phyloP scores from a whole-genome alignment of 2,113 vertebrate genomes.

The Stigmatopora nigra region DNA sequence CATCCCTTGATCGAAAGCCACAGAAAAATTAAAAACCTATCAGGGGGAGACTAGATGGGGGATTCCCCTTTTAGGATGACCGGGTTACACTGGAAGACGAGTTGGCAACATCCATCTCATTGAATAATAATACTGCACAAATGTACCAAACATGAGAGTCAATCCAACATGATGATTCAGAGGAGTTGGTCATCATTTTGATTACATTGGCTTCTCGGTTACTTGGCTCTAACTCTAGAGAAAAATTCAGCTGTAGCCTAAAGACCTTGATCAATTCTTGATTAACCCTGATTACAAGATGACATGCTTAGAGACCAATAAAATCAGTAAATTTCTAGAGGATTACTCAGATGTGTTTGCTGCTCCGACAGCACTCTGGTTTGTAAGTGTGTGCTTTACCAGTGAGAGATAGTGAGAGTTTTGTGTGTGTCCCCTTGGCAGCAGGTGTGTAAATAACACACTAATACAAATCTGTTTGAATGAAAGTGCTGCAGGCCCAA shows the following conservation, averaged over 20 bases:
- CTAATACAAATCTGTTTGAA: conserved; percentile 50
- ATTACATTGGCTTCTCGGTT: background rate
- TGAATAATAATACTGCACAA: no score
- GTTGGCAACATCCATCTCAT: no score
- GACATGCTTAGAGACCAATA: conserved; percentile 7
- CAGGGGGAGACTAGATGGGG: no score
- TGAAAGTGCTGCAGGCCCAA: conserved; percentile 46
- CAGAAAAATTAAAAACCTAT: no score
- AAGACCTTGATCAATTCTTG: conserved; percentile 32
- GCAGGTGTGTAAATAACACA: conserved; percentile 64
- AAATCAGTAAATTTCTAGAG: conserved; percentile 13
- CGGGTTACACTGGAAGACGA: no score
- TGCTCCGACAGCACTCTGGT: conserved; percentile 14
- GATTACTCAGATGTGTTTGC: conserved; percentile 34
- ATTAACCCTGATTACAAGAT: conserved; percentile 4
- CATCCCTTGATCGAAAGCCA: no score
- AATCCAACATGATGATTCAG: no score
- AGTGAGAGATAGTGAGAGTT: conserved; percentile 15
- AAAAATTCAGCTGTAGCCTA: background rate
- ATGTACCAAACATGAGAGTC: no score
- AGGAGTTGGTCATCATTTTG: background rate
- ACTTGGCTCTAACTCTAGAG: background rate
- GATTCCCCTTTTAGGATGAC: no score
- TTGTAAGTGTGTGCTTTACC: conserved; percentile 14
- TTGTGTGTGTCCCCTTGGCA: conserved; percentile 31